Percentiles rank a stretch among this genome's conserved stretches.
These are phyloP conservation scores for Brachypteracias leptosomus DNA, from an alignment of 2,113 vertebrate genomes.

Conservation along the genomic window DNA sequence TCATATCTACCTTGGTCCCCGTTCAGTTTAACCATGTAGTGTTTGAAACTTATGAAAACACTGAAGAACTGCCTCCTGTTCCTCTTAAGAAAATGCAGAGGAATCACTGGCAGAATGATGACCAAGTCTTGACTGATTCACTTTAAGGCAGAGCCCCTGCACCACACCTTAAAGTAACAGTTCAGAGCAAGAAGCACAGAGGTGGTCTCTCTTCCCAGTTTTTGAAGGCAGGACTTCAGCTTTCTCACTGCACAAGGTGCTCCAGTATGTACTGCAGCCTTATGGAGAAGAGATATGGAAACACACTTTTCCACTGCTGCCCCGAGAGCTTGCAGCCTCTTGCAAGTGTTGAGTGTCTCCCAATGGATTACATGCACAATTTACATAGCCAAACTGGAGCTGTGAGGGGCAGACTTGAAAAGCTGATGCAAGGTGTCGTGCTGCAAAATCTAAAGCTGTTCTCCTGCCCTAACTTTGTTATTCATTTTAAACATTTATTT, in stretches of 20 bases:
- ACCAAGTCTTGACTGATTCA: neutral
- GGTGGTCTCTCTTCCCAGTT: neutral
- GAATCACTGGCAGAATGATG: neutral
- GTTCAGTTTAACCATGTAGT: neutral
- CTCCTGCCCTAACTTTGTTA: neutral
- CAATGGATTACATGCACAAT: fast-evolving
- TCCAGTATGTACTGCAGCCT: fast-evolving
- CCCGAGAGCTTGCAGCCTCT: neutral
- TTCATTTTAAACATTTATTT: neutral
- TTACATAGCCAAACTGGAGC: neutral
- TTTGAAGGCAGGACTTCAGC: neutral
- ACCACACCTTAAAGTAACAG: neutral
- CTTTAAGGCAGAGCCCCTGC: neutral
- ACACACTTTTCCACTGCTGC: fast-evolving
- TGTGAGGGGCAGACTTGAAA: neutral
- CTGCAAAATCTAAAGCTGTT: neutral
- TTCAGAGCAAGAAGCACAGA: neutral
- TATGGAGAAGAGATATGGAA: neutral
- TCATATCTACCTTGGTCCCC: neutral
- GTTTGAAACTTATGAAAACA: neutral
- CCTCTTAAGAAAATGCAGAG: neutral
- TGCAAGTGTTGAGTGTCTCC: fast-evolving
- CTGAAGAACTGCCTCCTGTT: neutral
- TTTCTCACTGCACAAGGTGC: neutral
- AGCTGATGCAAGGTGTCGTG: neutral